Evolutionary conservation across 2,888 invertebrate species (phyloP).

Genomic region (Trypoxylon attenuatum): DNA sequence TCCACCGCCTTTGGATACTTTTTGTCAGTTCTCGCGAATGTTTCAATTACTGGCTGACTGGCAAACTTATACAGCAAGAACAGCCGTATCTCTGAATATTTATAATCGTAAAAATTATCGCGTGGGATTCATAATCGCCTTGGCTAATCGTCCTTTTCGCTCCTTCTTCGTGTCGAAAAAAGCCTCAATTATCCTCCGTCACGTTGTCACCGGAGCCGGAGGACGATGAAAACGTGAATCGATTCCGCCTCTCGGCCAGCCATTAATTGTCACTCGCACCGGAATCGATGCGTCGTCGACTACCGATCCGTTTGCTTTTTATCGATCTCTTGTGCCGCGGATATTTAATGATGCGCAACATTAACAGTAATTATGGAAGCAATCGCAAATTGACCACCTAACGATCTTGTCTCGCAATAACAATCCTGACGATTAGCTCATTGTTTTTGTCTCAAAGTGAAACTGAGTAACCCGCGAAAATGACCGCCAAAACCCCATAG

Average conservation of each 20-base stretch:
- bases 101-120: not conserved
- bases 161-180: not conserved
- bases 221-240: slow-evolving; percentile 40
- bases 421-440: too few species aligned
- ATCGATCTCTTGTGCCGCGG: slow-evolving; percentile 37
- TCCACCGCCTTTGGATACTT: not conserved
- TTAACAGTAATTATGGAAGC: not conserved
- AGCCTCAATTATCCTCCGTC: too few species aligned
- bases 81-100: not conserved
- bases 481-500: too few species aligned
- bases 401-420: too few species aligned
- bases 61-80: not conserved
- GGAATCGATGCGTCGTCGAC: slow-evolving; percentile 19
- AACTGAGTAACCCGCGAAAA: too few species aligned
- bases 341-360: slow-evolving; percentile 23
- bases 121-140: not conserved
- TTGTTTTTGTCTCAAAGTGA: too few species aligned
- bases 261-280: slow-evolving; percentile 43
- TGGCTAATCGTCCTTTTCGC: not conserved
- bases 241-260: slow-evolving; percentile 35
- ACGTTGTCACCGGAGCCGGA: slow-evolving; percentile 29
- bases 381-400: not conserved
- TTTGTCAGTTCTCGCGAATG: not conserved
- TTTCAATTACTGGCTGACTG: not conserved
- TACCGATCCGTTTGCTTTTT: slow-evolving; percentile 39